Evolutionary conservation across 2,888 invertebrate genomes (phyloP).

Genomic region (Ophion slaviceki): DNA sequence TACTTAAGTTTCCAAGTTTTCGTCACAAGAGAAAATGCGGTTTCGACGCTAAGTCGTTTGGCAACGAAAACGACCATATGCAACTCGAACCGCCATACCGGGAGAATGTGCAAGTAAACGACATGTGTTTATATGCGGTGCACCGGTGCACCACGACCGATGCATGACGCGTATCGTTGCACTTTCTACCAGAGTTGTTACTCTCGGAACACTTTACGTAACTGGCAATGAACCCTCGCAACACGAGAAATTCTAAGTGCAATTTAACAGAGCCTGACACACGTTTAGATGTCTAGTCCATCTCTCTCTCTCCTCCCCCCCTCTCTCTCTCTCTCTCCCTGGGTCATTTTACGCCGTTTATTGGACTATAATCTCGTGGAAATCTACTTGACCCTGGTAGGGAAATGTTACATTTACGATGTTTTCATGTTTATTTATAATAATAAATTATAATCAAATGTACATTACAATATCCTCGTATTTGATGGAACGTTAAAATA

Average conservation of each 20-base stretch:
- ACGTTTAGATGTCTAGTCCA: constrained; percentile 30
- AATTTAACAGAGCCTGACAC: constrained; percentile 43
- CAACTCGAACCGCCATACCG: constrained; percentile 68
- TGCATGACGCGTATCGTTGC: constrained; percentile 67
- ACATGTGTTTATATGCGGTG: constrained; percentile 5
- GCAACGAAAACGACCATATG: constrained; percentile 62
- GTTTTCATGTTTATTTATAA: background rate
- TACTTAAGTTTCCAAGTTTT: constrained; percentile 70
- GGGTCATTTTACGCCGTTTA: background rate
- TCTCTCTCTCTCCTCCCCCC: constrained; percentile 4
- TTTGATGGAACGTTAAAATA: background rate
- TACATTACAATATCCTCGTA: background rate
- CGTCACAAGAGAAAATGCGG: constrained; percentile 76
- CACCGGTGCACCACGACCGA: constrained; percentile 45
- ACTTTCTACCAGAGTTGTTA: constrained; percentile 77
- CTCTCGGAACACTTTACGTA: constrained; percentile 76
- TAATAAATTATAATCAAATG: background rate
- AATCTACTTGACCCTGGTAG: background rate
- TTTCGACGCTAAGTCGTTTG: constrained; percentile 54
- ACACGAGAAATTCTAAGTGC: constrained; percentile 53
- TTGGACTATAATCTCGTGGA: background rate
- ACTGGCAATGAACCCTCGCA: constrained; percentile 81
- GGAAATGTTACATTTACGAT: background rate
- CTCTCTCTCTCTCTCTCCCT: background rate
- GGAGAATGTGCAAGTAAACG: constrained; percentile 45